Evolutionary conservation across 2,797 vertebrate genomes (phyloP).

Genomic region (Chromobotia macracanthus): DNA sequence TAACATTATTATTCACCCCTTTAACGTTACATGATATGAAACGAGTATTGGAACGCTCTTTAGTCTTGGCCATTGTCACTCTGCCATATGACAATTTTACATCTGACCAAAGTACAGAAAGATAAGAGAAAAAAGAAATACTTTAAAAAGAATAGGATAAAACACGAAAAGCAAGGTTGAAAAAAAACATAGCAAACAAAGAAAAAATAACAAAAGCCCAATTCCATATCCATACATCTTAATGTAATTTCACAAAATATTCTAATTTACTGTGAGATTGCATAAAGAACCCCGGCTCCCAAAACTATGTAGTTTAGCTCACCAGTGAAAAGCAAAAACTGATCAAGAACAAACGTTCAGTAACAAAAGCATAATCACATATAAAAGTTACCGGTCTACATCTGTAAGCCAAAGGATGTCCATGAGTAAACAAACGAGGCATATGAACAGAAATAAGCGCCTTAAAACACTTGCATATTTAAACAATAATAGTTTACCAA

Average conservation of each 20-base stretch:
- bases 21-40: too few species aligned
- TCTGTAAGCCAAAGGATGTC: background rate
- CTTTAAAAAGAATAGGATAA: background rate
- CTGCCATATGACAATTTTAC: background rate
- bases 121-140: background rate
- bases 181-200: too few species aligned
- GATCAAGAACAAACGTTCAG: background rate
- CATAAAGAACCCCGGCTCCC: background rate
- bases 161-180: background rate
- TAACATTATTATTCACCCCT: too few species aligned
- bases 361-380: background rate
- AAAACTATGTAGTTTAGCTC: background rate
- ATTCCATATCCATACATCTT: too few species aligned
- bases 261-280: too few species aligned
- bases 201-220: background rate
- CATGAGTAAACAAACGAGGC: background rate
- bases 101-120: background rate
- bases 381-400: background rate
- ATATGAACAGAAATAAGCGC: too few species aligned
- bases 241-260: too few species aligned
- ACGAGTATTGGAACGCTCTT: background rate
- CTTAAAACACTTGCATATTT: background rate
- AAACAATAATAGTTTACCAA: background rate
- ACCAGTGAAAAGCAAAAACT: background rate
- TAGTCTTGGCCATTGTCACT: constrained; percentile 15